Conservation (phyloP, 2,797 vertebrate species). For the Macropus fuliginosus region DNA sequence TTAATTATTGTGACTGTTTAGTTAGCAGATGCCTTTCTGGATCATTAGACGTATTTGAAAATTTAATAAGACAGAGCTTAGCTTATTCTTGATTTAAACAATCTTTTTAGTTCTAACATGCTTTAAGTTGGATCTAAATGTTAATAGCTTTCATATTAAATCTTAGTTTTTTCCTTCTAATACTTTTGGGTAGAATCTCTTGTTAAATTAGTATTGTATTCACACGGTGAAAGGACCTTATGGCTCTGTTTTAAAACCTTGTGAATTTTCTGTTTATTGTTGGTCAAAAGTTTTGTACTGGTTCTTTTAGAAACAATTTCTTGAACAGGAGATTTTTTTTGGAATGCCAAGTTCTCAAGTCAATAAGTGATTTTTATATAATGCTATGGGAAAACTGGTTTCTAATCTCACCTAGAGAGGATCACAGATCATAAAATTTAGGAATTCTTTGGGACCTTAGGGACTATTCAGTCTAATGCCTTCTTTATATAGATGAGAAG, state of each 20-base stretch:
- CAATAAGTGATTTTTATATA: constrained; percentile 45
- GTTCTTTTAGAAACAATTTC: constrained; percentile 44
- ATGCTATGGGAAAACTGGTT: constrained; percentile 26
- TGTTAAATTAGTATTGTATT: constrained; percentile 52
- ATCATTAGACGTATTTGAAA: constrained; percentile 22
- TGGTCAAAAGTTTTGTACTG: neutral
- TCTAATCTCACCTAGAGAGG: constrained; percentile 28
- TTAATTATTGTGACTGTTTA: constrained; percentile 34
- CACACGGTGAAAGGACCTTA: constrained; percentile 31
- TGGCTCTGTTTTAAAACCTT: neutral
- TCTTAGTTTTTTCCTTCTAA: constrained; percentile 34
- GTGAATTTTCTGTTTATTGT: constrained; percentile 22
- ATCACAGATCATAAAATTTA: constrained; percentile 45
- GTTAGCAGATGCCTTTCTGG: constrained; percentile 22
- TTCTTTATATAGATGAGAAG: constrained; percentile 33
- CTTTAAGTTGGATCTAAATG: constrained; percentile 46
- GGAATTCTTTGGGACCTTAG: constrained; percentile 1
- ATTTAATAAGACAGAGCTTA: constrained; percentile 10
- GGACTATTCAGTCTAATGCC: neutral
- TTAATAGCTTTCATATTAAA: neutral
- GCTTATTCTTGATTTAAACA: constrained; percentile 29
- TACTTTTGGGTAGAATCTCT: constrained; percentile 24
- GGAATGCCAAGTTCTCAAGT: constrained; percentile 28
- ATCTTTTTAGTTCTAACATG: constrained; percentile 17
- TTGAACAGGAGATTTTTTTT: constrained; percentile 41